Evolutionary conservation across 2,888 invertebrate species (phyloP).

Genomic region (Xanthorhoe spadicearia): DNA sequence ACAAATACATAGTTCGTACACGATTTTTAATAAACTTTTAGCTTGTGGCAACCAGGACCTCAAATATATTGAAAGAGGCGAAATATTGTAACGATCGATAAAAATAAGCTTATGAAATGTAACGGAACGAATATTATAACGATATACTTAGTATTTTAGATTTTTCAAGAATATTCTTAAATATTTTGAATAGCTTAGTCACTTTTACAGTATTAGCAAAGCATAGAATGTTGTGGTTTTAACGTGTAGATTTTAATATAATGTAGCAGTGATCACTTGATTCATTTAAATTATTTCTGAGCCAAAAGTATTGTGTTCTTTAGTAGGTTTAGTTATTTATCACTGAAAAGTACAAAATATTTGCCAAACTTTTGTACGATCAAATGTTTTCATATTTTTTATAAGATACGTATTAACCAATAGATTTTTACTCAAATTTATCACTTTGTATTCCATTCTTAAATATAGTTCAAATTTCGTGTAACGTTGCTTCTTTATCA

Average conservation of each 20-base stretch:
- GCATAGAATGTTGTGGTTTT: slow-evolving; percentile 34
- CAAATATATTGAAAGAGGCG: not conserved
- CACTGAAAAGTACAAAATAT: slow-evolving; percentile 63
- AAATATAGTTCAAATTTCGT: slow-evolving; percentile 18
- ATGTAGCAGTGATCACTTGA: slow-evolving; percentile 26
- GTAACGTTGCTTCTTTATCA: slow-evolving; percentile 39
- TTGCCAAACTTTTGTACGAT: slow-evolving; percentile 65
- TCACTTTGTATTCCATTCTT: slow-evolving; percentile 32
- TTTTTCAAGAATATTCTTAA: slow-evolving; percentile 26
- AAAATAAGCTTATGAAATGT: slow-evolving; percentile 22
- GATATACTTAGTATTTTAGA: slow-evolving; percentile 21
- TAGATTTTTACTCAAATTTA: slow-evolving; percentile 26
- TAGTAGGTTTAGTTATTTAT: slow-evolving; percentile 41
- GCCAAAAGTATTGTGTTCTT: slow-evolving; percentile 59
- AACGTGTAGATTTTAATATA: slow-evolving; percentile 22
- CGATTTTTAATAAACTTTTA: not conserved
- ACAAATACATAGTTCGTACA: not conserved
- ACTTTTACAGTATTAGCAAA: slow-evolving; percentile 43
- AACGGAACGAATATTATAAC: slow-evolving; percentile 29
- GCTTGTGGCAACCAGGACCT: not conserved
- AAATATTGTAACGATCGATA: not conserved
- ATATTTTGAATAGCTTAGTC: slow-evolving; percentile 42
- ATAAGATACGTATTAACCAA: slow-evolving; percentile 10
- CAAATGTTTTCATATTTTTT: slow-evolving; percentile 35
- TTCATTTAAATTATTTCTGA: slow-evolving; percentile 28